Evolutionary conservation across 2,113 vertebrate species (phyloP), one percentile per base, ranked within the genome.

Genomic region (Indicator maculatus): DNA sequence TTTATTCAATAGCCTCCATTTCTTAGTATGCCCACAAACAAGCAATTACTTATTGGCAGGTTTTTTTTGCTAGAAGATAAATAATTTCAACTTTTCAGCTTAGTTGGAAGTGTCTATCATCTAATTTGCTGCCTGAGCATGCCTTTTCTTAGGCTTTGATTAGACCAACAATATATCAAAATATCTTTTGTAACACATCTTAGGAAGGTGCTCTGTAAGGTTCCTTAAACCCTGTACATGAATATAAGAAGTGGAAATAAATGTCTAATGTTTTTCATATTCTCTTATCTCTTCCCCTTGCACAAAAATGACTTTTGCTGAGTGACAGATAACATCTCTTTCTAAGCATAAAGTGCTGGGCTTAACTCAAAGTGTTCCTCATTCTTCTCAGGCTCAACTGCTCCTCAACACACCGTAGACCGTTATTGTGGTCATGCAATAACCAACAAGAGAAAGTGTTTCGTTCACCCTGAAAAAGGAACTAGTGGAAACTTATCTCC

Each of bases 401-500:
- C 97, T 98, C 94, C 76, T 89, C 97, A 93, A 97, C 2, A 6
- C 44, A 77, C 28, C 87, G 89, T 94, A 94, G 96, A 97, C 96
- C 96, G 98, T 98, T 98, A 98, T 97, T 98, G 98, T 98, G 98
- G 98, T 98, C 96, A 30, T 96, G 98, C 95, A 96, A 87, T 85
- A 97, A 97, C 97, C 98, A 97, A 96, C 97, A 97, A 72, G 72
- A 63, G 60, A 38, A 81, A 47, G 88, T 21, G 86, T 26, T 31
- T 45, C 27, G 38, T 7, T 83, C 76, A 33, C 50, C 63, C 58
- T 33, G 21, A 63, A 72, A 69, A 83, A 63, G 75, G 79, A 88
- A 93, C 60, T n/a, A 4, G 50, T 33, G 36, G 66, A 56, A 59
- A 59, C 89, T 76, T 47, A 74, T 78, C 73, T 83, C 18, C 44